Conservation (phyloP, 53 echinoderm and acorn worm species). For the Pentamera pediparva region DNA sequence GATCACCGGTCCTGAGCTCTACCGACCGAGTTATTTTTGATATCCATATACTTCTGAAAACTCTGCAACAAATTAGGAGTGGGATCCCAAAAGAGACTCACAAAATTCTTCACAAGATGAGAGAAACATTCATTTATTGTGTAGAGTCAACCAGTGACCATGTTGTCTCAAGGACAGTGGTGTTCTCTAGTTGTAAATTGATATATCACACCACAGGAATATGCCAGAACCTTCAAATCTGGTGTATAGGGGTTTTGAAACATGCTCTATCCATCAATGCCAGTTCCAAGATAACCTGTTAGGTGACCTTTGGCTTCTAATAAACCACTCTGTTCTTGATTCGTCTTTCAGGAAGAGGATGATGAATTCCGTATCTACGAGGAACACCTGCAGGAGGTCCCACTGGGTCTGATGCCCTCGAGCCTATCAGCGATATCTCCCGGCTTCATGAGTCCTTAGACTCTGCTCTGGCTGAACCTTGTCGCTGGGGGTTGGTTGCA, state of each 20-base stretch:
- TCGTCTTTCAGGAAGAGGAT: constrained; percentile 11
- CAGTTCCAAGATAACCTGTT: too few relatives aligned
- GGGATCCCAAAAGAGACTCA: background rate
- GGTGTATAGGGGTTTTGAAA: too few relatives aligned
- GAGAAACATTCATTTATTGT: background rate
- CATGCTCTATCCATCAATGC: too few relatives aligned
- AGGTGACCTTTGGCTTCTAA: background rate
- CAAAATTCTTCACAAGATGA: background rate
- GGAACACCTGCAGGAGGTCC: constrained; percentile 28
- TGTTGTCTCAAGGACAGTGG: background rate
- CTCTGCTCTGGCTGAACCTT: too few relatives aligned
- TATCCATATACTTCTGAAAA: too few relatives aligned
- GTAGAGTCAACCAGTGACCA: background rate
- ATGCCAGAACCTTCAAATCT: background rate
- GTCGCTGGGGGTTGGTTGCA: too few relatives aligned
- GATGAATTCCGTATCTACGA: constrained; percentile 19
- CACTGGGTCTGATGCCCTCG: constrained; percentile 23
- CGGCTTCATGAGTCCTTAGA: constrained; percentile 21
- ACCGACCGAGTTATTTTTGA: too few relatives aligned
- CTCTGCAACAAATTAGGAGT: too few relatives aligned
- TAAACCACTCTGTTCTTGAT: background rate
- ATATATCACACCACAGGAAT: background rate
- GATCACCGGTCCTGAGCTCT: too few relatives aligned
- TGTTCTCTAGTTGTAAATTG: background rate
- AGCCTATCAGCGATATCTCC: constrained; percentile 19